Conservation (phyloP, 2,797 vertebrate species). For the Borostomias antarcticus region DNA sequence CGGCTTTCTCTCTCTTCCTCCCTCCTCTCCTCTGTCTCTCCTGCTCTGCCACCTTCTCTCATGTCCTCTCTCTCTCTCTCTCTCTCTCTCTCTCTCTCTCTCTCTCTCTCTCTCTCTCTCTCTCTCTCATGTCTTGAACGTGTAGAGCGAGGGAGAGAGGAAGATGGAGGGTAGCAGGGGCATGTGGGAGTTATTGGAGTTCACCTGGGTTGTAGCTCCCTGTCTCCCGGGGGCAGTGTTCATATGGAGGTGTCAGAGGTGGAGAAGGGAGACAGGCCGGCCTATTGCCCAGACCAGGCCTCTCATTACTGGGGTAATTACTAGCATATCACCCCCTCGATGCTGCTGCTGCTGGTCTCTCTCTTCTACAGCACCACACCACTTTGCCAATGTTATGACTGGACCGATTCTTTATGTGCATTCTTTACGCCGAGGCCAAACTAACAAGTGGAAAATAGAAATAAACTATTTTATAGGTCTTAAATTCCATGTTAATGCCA, state of each 20-base stretch:
- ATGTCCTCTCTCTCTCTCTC: not conserved
- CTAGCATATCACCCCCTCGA: conserved; percentile 10
- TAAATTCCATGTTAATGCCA: conserved; percentile 22
- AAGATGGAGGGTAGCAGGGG: not conserved
- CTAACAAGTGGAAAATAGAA: conserved; percentile 40
- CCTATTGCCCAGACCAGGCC: not conserved
- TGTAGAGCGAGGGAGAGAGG: not conserved
- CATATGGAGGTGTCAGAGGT: conserved; percentile 1
- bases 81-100: not conserved
- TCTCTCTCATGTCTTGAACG: too few relatives aligned
- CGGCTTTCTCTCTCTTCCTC: not conserved
- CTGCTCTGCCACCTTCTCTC: not conserved
- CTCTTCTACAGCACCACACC: not conserved
- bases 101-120: not conserved
- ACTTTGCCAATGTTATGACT: not conserved
- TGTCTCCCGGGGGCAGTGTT: not conserved
- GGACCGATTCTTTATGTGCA: not conserved
- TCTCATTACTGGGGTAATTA: conserved; percentile 3
- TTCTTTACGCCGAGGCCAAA: not conserved
- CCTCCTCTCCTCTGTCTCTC: not conserved
- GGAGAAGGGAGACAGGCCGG: not conserved
- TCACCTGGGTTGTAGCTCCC: not conserved
- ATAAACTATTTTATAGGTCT: conserved; percentile 30
- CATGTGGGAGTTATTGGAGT: not conserved
- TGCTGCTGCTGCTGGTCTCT: conserved; percentile 6